phyloP scores from a whole-genome alignment of 2,113 vertebrate species.

The Perognathus longimembris region DNA sequence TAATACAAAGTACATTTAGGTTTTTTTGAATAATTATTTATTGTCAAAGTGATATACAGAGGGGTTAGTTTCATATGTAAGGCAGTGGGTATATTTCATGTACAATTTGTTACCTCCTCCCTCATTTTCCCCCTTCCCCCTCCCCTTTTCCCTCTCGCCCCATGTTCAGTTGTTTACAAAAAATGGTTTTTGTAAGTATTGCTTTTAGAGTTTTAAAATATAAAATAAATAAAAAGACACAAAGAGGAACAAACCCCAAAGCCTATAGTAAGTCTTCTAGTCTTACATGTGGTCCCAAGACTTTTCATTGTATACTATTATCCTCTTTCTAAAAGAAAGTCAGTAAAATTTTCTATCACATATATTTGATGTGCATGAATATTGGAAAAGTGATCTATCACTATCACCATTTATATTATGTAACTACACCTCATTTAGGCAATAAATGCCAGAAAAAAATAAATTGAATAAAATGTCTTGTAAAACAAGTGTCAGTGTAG shows the following conservation, averaged over 20 bases:
- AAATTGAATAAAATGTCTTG: neutral
- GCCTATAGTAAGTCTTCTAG: neutral
- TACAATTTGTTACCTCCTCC: too few relatives aligned
- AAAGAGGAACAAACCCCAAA: neutral
- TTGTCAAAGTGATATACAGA: too few relatives aligned
- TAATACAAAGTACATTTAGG: neutral
- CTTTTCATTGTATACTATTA: neutral
- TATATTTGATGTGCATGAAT: neutral
- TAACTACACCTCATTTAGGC: neutral
- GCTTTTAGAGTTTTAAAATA: conserved; percentile 15
- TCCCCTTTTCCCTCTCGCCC: too few relatives aligned
- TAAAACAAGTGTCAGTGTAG: neutral
- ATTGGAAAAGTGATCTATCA: neutral
- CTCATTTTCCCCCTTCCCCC: too few relatives aligned
- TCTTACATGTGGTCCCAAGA: neutral
- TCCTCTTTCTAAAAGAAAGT: neutral
- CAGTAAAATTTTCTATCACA: neutral
- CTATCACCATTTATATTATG: neutral
- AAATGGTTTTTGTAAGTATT: too few relatives aligned
- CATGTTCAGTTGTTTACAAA: too few relatives aligned
- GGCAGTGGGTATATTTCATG: too few relatives aligned
- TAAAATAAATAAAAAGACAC: neutral
- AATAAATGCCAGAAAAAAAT: neutral
- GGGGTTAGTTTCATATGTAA: too few relatives aligned
- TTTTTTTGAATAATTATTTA: too few relatives aligned